phyloP scores from a whole-genome alignment of 2,888 invertebrate genomes.

The Tetranychus piercei region DNA sequence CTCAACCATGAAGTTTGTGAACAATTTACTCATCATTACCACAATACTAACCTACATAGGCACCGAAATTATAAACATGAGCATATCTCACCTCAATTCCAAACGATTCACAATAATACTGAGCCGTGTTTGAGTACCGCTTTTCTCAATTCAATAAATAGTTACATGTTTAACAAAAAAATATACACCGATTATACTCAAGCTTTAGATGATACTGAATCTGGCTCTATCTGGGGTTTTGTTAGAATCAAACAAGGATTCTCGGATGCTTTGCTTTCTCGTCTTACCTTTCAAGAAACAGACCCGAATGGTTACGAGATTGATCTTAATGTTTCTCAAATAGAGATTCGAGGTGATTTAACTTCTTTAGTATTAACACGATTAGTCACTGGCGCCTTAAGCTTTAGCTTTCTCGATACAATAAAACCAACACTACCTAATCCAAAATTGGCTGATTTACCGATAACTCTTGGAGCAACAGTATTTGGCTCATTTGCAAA shows the following conservation, averaged over 20 bases:
- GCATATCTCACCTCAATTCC: background rate
- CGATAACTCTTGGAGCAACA: conserved; percentile 28
- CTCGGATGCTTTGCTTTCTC: background rate
- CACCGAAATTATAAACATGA: background rate
- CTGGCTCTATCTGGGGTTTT: background rate
- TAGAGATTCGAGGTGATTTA: conserved; percentile 8
- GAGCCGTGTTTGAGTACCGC: background rate
- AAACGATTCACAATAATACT: background rate
- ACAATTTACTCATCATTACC: background rate
- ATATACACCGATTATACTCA: background rate
- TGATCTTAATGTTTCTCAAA: background rate
- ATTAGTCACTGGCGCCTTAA: background rate
- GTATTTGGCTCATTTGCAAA: conserved; percentile 17
- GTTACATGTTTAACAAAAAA: background rate
- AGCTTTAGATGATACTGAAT: conserved; percentile 1
- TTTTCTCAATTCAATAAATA: background rate
- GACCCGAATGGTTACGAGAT: background rate
- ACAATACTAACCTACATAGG: background rate
- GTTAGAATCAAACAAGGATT: conserved; percentile 7
- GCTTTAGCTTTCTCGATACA: background rate
- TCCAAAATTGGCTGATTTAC: conserved; percentile 48
- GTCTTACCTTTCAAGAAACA: background rate
- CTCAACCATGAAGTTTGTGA: conserved; percentile 10
- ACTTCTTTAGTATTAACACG: background rate
- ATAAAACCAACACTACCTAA: background rate